Conservation (phyloP, 2,888 invertebrate species). For the Meganola albula region DNA sequence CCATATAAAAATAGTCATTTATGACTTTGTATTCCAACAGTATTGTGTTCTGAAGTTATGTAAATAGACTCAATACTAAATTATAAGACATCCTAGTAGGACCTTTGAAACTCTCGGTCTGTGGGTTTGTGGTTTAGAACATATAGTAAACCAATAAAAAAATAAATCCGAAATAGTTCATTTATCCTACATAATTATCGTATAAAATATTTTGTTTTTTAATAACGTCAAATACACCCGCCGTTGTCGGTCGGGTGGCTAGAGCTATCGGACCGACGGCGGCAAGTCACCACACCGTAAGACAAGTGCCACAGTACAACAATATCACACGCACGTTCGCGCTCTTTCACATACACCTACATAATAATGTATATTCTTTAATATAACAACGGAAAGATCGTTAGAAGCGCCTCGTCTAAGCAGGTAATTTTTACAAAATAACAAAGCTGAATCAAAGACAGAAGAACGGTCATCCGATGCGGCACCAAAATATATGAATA, state of each 20-base stretch:
- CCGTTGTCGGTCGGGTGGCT: too few relatives aligned
- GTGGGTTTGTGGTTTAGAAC: conserved; percentile 24
- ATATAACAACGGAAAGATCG: conserved; percentile 69
- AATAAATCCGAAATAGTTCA: conserved; percentile 44
- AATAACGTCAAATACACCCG: too few relatives aligned
- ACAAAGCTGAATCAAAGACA: too few relatives aligned
- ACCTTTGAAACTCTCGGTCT: conserved; percentile 14
- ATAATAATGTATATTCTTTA: conserved; percentile 41
- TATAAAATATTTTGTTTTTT: conserved; percentile 31
- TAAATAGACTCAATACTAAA: conserved; percentile 29
- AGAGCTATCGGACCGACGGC: too few relatives aligned
- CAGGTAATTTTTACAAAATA: too few relatives aligned
- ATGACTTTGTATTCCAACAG: conserved; percentile 30
- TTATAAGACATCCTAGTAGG: conserved; percentile 21
- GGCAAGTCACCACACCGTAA: too few relatives aligned
- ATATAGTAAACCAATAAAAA: conserved; percentile 54
- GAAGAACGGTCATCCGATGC: too few relatives aligned
- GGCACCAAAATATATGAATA: too few relatives aligned
- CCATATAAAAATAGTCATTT: conserved; percentile 48
- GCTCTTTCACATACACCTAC: conserved; percentile 38
- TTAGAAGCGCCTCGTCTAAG: conserved; percentile 62
- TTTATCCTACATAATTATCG: conserved; percentile 12
- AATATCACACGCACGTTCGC: conserved; percentile 44
- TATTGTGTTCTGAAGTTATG: conserved; percentile 24
- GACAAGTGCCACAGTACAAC: conserved; percentile 26